These are phyloP conservation scores for Psilopogon haemacephalus DNA, from an alignment of 2,113 vertebrate genomes.

Conservation along the genomic window DNA sequence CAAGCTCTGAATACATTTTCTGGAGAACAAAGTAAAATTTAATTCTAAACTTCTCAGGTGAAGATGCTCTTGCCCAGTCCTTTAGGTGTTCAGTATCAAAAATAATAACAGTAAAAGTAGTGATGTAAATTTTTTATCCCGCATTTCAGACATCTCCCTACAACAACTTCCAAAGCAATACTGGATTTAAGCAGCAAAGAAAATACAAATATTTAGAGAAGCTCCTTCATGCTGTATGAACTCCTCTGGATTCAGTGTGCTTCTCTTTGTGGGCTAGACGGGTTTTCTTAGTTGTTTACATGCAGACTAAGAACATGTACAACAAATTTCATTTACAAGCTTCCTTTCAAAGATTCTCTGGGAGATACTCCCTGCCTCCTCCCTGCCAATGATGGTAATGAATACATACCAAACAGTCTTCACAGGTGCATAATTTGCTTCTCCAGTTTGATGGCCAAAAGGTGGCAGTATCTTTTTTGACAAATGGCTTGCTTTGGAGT, in stretches of 20 bases:
- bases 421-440: constrained; percentile 87
- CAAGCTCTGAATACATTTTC: constrained; percentile 86
- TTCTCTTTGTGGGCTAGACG: not conserved
- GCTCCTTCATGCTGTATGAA: not conserved
- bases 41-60: not conserved
- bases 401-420: constrained; percentile 84
- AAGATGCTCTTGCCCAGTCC: not conserved
- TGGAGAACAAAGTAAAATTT: constrained; percentile 56
- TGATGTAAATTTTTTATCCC: not conserved
- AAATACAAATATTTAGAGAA: not conserved
- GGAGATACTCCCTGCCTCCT: not conserved
- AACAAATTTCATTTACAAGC: not conserved
- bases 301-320: not conserved
- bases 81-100: not conserved
- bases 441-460: constrained; percentile 93
- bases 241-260: not conserved
- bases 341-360: not conserved
- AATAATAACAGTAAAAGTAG: not conserved
- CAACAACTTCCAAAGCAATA: not conserved
- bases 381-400: fast-evolving
- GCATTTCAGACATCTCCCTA: not conserved
- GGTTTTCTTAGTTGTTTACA: not conserved
- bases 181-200: not conserved
- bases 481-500: constrained; percentile 68
- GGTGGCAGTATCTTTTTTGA: constrained; percentile 79